phyloP scores from a whole-genome alignment of 1,140 invertebrate species.

The Phortica variegata region DNA sequence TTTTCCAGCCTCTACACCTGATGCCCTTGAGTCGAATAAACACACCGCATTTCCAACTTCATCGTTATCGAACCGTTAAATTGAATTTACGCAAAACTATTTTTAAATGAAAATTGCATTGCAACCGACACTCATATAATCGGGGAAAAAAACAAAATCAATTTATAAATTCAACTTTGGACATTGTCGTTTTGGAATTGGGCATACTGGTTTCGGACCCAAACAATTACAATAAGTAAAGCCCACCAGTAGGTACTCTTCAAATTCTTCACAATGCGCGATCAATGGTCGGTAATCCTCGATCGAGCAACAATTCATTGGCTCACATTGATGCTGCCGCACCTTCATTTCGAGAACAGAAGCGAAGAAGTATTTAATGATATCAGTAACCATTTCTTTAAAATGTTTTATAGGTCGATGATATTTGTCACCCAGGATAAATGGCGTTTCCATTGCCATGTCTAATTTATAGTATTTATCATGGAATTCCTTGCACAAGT shows the following conservation, averaged over 20 bases:
- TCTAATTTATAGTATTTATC: conserved; percentile 22
- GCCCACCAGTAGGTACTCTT: conserved; percentile 18
- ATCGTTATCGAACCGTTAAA: too few relatives aligned
- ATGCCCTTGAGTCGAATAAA: too few relatives aligned
- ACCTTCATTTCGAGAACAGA: conserved; percentile 32
- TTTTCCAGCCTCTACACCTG: too few relatives aligned
- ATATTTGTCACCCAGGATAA: conserved; percentile 30
- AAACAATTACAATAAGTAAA: conserved; percentile 38
- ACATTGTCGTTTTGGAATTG: conserved; percentile 30
- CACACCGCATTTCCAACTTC: too few relatives aligned
- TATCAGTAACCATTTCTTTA: conserved; percentile 34
- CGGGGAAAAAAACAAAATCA: not conserved
- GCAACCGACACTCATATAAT: too few relatives aligned
- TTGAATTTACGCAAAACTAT: too few relatives aligned
- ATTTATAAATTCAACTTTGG: not conserved
- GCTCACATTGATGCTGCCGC: conserved; percentile 38
- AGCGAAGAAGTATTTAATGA: conserved; percentile 36
- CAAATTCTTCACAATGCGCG: conserved; percentile 23
- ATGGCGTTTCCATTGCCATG: conserved; percentile 25
- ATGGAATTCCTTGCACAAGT: conserved; percentile 30
- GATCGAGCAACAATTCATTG: conserved; percentile 30
- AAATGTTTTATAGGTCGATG: conserved; percentile 26
- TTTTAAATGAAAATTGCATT: too few relatives aligned
- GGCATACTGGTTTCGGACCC: conserved; percentile 18
- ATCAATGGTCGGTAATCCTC: conserved; percentile 36